phyloP scores from a whole-genome alignment of 2,888 invertebrate genomes.

The Aromia moschata region DNA sequence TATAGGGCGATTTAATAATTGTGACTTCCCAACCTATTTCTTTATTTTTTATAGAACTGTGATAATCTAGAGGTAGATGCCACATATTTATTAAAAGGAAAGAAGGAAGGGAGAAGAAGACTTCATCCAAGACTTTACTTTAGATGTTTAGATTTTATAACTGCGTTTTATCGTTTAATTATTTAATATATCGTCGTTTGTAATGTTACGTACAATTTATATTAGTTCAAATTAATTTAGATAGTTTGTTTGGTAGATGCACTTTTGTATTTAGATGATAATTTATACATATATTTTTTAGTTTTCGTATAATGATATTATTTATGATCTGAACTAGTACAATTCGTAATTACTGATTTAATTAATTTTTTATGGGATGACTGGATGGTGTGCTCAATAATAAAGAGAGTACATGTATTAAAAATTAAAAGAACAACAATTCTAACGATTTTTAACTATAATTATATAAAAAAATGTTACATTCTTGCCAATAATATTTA shows the following conservation, averaged over 20 bases:
- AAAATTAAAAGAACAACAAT: conserved; percentile 42
- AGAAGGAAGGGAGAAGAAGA: conserved; percentile 22
- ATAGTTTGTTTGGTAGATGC: conserved; percentile 37
- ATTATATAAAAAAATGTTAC: conserved; percentile 33
- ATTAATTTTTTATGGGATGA: conserved; percentile 45
- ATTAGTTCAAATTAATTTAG: conserved; percentile 16
- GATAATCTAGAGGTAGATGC: conserved; percentile 44
- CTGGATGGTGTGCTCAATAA: conserved; percentile 47
- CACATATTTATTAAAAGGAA: conserved; percentile 42
- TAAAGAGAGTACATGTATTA: conserved; percentile 42
- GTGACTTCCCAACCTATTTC: conserved; percentile 17
- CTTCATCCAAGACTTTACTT: conserved; percentile 17
- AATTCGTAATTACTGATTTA: conserved; percentile 41
- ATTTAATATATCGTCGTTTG: neutral
- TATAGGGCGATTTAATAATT: conserved; percentile 11
- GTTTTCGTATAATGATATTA: conserved; percentile 56
- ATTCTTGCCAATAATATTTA: conserved; percentile 49
- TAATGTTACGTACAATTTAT: neutral
- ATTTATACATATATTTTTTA: conserved; percentile 32
- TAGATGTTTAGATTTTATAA: conserved; percentile 9
- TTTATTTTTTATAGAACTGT: conserved; percentile 38
- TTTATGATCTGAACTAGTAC: conserved; percentile 45
- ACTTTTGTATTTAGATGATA: conserved; percentile 25
- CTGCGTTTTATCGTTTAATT: neutral
- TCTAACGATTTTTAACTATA: conserved; percentile 52